A percentile compares a stretch with the other conserved stretches of the same genome.
Evolutionary conservation across 2,888 invertebrate species (phyloP).

Genomic region (Ochlodes sylvanus): DNA sequence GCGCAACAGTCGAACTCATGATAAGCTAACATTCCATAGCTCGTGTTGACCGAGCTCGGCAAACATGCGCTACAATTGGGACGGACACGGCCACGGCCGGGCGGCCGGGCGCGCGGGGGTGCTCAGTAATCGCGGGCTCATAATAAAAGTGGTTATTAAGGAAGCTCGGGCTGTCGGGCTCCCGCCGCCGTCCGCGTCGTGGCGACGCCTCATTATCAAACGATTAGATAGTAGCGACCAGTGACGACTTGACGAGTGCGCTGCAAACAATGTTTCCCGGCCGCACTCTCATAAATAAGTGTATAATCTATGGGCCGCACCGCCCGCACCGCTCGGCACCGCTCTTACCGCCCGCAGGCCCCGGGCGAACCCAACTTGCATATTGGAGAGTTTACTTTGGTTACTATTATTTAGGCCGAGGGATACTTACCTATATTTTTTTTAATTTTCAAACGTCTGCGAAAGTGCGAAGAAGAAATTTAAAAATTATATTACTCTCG

Average conservation of each 20-base stretch:
- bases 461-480: too few relatives aligned
- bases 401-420: too few relatives aligned
- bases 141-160: conserved; percentile 8
- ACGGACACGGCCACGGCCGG: not conserved
- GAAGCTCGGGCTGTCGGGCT: conserved; percentile 2
- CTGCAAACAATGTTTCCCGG: conserved; percentile 10
- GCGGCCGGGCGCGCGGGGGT: not conserved
- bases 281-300: too few relatives aligned
- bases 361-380: too few relatives aligned
- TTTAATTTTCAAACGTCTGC: too few relatives aligned
- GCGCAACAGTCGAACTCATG: conserved; percentile 23
- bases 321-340: too few relatives aligned
- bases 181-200: not conserved
- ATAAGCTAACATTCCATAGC: conserved; percentile 28
- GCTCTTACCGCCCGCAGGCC: too few relatives aligned
- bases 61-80: conserved; percentile 22
- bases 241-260: not conserved
- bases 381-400: too few relatives aligned
- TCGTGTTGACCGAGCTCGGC: conserved; percentile 31
- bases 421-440: too few relatives aligned
- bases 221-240: conserved; percentile 20
- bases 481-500: too few relatives aligned
- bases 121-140: not conserved
- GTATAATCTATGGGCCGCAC: too few relatives aligned
- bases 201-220: conserved; percentile 4